phyloP scores from a whole-genome alignment of 2,888 invertebrate species.

The Amphipyra tragopoginis region DNA sequence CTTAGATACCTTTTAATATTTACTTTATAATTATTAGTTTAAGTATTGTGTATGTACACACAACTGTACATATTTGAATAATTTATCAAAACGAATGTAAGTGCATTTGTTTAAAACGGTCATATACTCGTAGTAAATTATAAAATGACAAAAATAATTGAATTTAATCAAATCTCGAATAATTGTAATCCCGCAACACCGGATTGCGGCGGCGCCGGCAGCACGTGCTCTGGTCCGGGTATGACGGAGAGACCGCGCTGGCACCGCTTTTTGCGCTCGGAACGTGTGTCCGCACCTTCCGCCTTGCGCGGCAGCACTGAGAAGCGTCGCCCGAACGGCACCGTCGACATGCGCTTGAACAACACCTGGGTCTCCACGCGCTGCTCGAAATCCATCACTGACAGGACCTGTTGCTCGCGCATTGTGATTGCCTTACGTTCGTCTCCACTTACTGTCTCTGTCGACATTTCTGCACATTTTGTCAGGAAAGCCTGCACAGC shows the following conservation, averaged over 20 bases:
- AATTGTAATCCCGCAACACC: constrained; percentile 75
- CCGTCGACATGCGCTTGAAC: constrained; percentile 83
- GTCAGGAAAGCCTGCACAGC: constrained; percentile 79
- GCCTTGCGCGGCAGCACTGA: constrained; percentile 78
- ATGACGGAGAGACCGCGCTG: constrained; percentile 82
- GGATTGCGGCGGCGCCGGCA: constrained; percentile 76
- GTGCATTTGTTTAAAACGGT: not conserved
- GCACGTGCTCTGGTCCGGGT: constrained; percentile 75
- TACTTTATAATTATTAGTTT: too few species aligned
- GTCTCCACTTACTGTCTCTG: constrained; percentile 75
- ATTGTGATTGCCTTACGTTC: constrained; percentile 80
- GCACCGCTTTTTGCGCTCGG: constrained; percentile 74
- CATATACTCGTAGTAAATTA: not conserved
- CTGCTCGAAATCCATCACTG: constrained; percentile 76
- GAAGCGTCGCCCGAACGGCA: constrained; percentile 80
- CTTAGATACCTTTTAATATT: too few species aligned
- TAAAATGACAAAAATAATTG: constrained; percentile 2
- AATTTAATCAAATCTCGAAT: constrained; percentile 75
- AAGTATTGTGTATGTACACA: too few species aligned
- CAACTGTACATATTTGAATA: too few species aligned
- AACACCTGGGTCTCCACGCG: constrained; percentile 77
- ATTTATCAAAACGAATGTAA: not conserved
- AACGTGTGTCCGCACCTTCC: constrained; percentile 54
- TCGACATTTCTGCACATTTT: constrained; percentile 81
- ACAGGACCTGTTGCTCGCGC: constrained; percentile 77